Conservation (phyloP, 2,888 invertebrate species). For the Stenchaetothrips biformis region DNA sequence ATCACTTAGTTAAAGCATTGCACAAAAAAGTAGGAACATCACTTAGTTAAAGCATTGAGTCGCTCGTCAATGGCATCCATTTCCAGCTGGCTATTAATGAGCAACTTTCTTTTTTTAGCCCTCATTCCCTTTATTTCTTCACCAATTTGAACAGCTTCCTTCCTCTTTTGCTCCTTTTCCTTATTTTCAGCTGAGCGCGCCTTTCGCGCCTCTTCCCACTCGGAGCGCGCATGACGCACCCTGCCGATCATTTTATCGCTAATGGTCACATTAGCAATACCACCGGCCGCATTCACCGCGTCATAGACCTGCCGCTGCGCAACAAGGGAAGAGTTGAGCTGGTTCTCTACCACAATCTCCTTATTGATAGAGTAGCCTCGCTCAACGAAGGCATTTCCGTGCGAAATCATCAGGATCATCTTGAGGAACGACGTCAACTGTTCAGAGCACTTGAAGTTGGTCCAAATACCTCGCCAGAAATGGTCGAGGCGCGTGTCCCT, state of each 20-base stretch:
- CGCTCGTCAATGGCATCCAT: background rate
- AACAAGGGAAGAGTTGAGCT: slow-evolving; percentile 35
- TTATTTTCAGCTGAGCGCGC: background rate
- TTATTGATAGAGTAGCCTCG: slow-evolving; percentile 37
- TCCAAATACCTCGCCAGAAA: background rate
- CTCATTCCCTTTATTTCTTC: background rate
- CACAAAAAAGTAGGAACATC: background rate
- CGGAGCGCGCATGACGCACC: slow-evolving; percentile 34
- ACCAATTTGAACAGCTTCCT: background rate
- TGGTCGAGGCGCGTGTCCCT: background rate
- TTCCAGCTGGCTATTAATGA: background rate
- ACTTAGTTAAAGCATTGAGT: background rate
- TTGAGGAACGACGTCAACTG: slow-evolving; percentile 29
- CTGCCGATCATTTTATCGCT: slow-evolving; percentile 34
- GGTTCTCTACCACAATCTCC: slow-evolving; percentile 37
- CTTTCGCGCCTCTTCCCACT: slow-evolving; percentile 30
- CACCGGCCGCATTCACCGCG: slow-evolving; percentile 34
- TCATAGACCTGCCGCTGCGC: slow-evolving; percentile 30
- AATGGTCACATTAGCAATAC: slow-evolving; percentile 34
- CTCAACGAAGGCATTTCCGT: slow-evolving; percentile 38
- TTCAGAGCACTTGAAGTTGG: background rate
- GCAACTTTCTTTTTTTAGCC: background rate
- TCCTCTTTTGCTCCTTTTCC: background rate
- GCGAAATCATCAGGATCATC: slow-evolving; percentile 35
- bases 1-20: too few relatives aligned